phyloP scores from a whole-genome alignment of 2,797 vertebrate species.

The Anguilla obscura region DNA sequence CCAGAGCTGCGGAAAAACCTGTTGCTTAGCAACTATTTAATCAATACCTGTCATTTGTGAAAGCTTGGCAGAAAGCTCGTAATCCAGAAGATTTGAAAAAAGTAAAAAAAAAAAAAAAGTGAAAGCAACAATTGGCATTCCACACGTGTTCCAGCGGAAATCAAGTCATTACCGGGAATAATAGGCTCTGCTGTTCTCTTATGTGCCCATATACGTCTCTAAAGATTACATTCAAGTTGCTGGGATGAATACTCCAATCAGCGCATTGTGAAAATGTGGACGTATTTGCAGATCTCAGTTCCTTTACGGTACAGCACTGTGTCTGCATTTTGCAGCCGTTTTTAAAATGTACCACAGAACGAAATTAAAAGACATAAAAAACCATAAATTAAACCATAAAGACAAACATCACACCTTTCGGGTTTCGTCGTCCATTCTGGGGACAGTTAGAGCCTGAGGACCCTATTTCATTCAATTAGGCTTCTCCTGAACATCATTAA shows the following conservation, averaged over 20 bases:
- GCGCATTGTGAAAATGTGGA: not conserved
- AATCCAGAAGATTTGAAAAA: slow-evolving; percentile 18
- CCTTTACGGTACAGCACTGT: no score
- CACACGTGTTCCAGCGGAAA: slow-evolving; percentile 17
- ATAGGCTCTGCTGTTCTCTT: not conserved
- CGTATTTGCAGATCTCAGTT: not conserved
- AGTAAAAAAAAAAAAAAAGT: not conserved
- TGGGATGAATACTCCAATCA: not conserved
- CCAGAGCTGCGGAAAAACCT: slow-evolving; percentile 25
- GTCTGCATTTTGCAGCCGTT: not conserved
- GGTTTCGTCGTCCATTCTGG: not conserved
- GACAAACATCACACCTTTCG: not conserved
- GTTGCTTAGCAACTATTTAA: slow-evolving; percentile 43
- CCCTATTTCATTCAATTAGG: not conserved
- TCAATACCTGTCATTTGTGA: slow-evolving; percentile 34
- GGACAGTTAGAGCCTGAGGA: not conserved
- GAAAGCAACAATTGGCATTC: slow-evolving; percentile 24
- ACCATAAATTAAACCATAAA: not conserved
- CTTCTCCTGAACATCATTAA: not conserved
- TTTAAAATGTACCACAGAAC: not conserved
- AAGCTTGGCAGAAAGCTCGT: slow-evolving; percentile 24
- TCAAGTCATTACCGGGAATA: slow-evolving; percentile 15
- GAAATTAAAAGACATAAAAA: no score
- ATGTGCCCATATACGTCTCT: not conserved
- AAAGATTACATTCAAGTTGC: not conserved